Percentiles rank a stretch among this genome's conserved stretches.
Conservation (phyloP, 1,140 invertebrate genomes). For the Drosophila gunungcola region DNA sequence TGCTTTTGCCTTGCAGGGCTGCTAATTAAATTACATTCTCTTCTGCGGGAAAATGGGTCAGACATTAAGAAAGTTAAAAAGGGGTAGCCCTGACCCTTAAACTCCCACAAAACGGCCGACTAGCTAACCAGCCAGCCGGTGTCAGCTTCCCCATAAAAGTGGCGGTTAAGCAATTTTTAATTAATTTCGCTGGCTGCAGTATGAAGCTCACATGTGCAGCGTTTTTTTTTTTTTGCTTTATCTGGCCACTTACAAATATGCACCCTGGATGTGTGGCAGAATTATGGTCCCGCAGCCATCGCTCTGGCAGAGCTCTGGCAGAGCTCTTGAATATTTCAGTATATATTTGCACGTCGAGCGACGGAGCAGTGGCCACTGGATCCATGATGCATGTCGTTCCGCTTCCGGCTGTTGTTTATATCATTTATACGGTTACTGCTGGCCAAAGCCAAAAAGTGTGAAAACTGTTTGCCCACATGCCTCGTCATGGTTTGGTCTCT, state of each 20-base stretch:
- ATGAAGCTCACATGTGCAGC: slow-evolving; percentile 13
- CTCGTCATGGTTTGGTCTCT: slow-evolving; percentile 24
- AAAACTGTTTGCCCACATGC: slow-evolving; percentile 53
- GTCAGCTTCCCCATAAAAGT: slow-evolving; percentile 29
- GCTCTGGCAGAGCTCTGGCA: neutral
- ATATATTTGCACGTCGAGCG: slow-evolving; percentile 46
- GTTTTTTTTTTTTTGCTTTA: neutral
- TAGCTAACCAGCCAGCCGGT: slow-evolving; percentile 10
- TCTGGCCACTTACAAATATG: slow-evolving; percentile 24
- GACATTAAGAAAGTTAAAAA: slow-evolving; percentile 29
- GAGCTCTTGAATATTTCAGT: slow-evolving; percentile 61
- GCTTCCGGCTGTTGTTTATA: slow-evolving; percentile 52
- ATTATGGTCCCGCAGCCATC: slow-evolving; percentile 21
- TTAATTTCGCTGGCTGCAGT: slow-evolving; percentile 53
- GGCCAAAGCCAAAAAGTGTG: slow-evolving; percentile 61
- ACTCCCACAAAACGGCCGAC: slow-evolving; percentile 7
- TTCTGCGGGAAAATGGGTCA: slow-evolving; percentile 32
- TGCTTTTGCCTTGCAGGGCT: neutral
- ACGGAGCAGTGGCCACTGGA: neutral
- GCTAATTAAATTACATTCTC: slow-evolving; percentile 42
- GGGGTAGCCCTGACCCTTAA: neutral
- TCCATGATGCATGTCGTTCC: slow-evolving; percentile 33
- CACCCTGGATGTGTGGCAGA: slow-evolving; percentile 37
- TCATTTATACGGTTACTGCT: slow-evolving; percentile 61
- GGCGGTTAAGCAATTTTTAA: slow-evolving; percentile 69